These are phyloP conservation scores for Epistrophella euchroma DNA, from an alignment of 2,888 invertebrate species.

Conservation along the genomic window DNA sequence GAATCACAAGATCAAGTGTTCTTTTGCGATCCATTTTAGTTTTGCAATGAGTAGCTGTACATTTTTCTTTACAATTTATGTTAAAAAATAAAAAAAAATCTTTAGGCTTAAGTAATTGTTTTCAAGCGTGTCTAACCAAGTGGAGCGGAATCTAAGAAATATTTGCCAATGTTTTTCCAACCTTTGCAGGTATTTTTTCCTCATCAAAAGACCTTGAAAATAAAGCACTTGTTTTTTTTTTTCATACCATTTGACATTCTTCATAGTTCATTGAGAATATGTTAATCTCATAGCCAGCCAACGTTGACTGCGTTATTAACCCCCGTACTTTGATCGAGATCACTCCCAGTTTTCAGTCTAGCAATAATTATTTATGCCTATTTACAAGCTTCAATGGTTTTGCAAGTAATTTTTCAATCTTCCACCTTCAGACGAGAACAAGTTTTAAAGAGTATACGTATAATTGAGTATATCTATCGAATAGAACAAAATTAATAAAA, in stretches of 20 bases:
- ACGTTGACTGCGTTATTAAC: slow-evolving; percentile 49
- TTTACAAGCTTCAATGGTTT: slow-evolving; percentile 65
- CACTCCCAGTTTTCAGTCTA: slow-evolving; percentile 54
- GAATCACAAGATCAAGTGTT: too few species aligned
- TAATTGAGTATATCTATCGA: not conserved
- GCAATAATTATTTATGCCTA: slow-evolving; percentile 65
- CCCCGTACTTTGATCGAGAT: slow-evolving; percentile 43
- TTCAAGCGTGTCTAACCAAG: slow-evolving; percentile 15
- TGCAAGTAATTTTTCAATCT: slow-evolving; percentile 34
- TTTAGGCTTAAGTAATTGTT: not conserved
- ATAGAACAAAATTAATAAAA: slow-evolving; percentile 19
- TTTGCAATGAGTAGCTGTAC: not conserved
- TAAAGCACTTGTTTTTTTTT: slow-evolving; percentile 12
- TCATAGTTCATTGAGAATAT: slow-evolving; percentile 67
- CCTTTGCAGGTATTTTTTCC: slow-evolving; percentile 1
- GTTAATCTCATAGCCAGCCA: slow-evolving; percentile 39
- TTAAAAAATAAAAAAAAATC: not conserved
- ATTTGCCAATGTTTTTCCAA: not conserved
- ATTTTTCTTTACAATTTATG: not conserved
- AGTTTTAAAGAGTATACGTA: not conserved
- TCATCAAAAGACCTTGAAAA: slow-evolving; percentile 1
- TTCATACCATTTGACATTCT: slow-evolving; percentile 49
- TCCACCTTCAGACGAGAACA: slow-evolving; percentile 4
- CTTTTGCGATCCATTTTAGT: too few species aligned
- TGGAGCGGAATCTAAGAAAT: not conserved